Evolutionary conservation across 2,888 invertebrate species (phyloP).

Genomic region (Sminthurides aquaticus): DNA sequence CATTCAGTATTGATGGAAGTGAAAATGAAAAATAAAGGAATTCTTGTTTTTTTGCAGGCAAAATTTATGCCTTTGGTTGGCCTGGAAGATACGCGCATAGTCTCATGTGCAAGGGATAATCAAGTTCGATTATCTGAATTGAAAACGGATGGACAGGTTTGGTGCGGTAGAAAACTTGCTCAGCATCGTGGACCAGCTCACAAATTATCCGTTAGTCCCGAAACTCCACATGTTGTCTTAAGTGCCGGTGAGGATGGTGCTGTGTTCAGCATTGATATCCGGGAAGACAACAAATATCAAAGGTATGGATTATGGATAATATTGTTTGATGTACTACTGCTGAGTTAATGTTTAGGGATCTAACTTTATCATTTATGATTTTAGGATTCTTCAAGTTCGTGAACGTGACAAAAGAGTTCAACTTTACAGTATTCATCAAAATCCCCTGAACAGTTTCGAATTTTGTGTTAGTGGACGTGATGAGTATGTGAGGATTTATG

Average conservation of each 20-base stretch:
- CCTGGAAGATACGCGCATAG: conserved; percentile 64
- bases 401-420: conserved; percentile 56
- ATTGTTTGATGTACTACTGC: conserved; percentile 7
- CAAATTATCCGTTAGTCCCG: conserved; percentile 69
- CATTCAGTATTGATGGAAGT: background rate
- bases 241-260: conserved; percentile 84
- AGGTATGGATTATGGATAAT: conserved; percentile 35
- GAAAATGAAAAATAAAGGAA: conserved; percentile 4
- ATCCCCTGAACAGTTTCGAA: conserved; percentile 68
- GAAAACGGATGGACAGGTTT: conserved; percentile 46
- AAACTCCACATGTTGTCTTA: conserved; percentile 65
- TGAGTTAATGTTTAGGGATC: background rate
- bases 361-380: conserved; percentile 10
- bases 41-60: conserved; percentile 48
- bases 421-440: conserved; percentile 78
- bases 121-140: conserved; percentile 51
- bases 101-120: conserved; percentile 82
- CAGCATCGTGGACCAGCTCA: conserved; percentile 72
- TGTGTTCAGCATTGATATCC: conserved; percentile 72
- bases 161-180: conserved; percentile 57
- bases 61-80: conserved; percentile 76
- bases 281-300: conserved; percentile 60
- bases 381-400: conserved; percentile 48
- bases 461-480: conserved; percentile 79
- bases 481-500: conserved; percentile 67